phyloP scores from a whole-genome alignment of 2,888 invertebrate genomes.

The Spilosoma lubricipeda region DNA sequence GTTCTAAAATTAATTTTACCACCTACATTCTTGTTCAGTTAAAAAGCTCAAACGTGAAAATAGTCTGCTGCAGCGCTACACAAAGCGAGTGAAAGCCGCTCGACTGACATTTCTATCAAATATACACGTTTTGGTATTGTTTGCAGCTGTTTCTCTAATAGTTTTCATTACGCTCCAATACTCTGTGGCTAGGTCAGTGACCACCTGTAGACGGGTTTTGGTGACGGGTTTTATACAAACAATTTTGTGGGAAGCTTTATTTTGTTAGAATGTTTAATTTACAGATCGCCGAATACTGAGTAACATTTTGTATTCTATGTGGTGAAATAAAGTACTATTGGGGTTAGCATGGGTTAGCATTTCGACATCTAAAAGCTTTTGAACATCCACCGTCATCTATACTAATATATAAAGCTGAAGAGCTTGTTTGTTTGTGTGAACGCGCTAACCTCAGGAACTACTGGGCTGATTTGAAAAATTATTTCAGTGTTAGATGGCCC shows the following conservation, averaged over 20 bases:
- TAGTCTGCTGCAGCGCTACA: neutral
- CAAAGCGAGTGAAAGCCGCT: neutral
- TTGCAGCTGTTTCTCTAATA: neutral
- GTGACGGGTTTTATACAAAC: neutral
- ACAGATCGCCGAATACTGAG: neutral
- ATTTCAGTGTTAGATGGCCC: too few species aligned
- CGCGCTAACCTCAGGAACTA: too few species aligned
- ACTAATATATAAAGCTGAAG: too few species aligned
- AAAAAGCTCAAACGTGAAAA: neutral
- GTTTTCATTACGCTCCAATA: neutral
- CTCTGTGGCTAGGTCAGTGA: neutral
- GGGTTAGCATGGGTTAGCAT: too few species aligned
- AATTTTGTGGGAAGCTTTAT: neutral
- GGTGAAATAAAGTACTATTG: neutral
- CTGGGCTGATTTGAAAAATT: too few species aligned
- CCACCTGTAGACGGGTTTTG: neutral
- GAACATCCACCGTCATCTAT: too few species aligned
- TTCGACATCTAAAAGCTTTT: too few species aligned
- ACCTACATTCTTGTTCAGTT: neutral
- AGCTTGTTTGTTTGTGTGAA: too few species aligned
- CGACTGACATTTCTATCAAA: neutral
- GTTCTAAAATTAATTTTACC: neutral
- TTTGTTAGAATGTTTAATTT: neutral
- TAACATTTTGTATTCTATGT: neutral
- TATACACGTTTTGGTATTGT: neutral